phyloP scores from a whole-genome alignment of 2,797 vertebrate genomes.

The Argentina silus region DNA sequence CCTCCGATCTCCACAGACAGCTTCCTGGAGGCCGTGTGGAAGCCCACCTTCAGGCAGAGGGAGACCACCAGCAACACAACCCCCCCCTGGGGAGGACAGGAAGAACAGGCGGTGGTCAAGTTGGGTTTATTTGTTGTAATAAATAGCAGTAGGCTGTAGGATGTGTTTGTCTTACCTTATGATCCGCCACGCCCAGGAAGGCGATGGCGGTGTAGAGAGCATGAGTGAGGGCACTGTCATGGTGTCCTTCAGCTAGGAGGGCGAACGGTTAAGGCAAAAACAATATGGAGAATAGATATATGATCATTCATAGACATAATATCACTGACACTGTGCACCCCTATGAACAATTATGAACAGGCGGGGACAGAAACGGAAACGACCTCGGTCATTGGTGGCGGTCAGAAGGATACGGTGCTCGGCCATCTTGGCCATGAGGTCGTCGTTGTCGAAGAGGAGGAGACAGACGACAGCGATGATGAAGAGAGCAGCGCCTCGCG shows the following conservation, averaged over 20 bases:
- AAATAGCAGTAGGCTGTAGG: too few relatives aligned
- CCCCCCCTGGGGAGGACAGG: constrained; percentile 82
- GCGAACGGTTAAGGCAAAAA: constrained; percentile 55
- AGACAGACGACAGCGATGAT: constrained; percentile 96
- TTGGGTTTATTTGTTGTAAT: too few relatives aligned
- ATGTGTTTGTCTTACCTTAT: constrained; percentile 84
- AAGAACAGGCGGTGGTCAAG: neutral
- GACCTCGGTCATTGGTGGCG: too few relatives aligned
- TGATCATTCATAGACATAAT: too few relatives aligned
- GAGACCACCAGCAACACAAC: constrained; percentile 92
- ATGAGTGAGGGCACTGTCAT: constrained; percentile 96
- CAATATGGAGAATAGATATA: neutral
- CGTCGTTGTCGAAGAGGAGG: constrained; percentile 97
- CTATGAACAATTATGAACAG: neutral
- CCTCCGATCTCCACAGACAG: constrained; percentile 93
- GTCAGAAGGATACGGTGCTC: constrained; percentile 97
- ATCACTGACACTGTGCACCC: neutral
- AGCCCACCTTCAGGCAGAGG: constrained; percentile 92
- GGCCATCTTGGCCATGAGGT: constrained; percentile 98
- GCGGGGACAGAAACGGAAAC: neutral
- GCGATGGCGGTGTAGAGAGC: constrained; percentile 92
- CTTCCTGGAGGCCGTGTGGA: constrained; percentile 92
- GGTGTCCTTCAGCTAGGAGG: constrained; percentile 91
- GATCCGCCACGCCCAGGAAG: constrained; percentile 94
- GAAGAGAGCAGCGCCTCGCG: constrained; percentile 93